Percentiles rank a stretch among this genome's conserved stretches.
Evolutionary conservation across 1,140 invertebrate genomes (phyloP).

Genomic region (Oncopodura yosiiana): DNA sequence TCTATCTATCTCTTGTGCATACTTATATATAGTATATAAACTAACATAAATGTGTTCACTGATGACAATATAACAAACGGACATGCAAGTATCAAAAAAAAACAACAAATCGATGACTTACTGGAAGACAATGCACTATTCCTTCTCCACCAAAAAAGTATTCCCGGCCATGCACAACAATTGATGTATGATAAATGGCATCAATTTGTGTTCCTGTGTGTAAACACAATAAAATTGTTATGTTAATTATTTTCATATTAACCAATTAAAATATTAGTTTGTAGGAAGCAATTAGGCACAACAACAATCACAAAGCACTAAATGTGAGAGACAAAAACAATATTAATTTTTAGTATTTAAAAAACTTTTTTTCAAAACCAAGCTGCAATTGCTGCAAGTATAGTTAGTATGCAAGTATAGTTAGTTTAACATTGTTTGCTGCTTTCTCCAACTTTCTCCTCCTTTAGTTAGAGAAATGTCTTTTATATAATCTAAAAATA

Average conservation of each 20-base stretch:
- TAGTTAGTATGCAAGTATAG: no score
- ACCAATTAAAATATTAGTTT: background rate
- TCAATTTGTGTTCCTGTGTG: constrained; percentile 62
- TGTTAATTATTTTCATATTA: constrained; percentile 14
- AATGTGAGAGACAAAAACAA: background rate
- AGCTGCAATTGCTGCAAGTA: no score
- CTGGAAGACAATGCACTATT: constrained; percentile 65
- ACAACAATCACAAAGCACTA: background rate
- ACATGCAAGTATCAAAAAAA: constrained; percentile 5
- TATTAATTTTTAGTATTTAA: background rate
- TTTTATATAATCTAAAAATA: no score
- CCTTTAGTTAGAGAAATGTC: no score
- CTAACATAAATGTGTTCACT: background rate
- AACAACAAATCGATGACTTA: constrained; percentile 45
- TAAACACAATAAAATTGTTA: constrained; percentile 16
- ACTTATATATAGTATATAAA: background rate
- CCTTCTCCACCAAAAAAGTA: constrained; percentile 75
- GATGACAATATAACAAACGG: background rate
- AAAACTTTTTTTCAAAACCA: no score
- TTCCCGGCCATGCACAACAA: constrained; percentile 74
- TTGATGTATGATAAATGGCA: constrained; percentile 76
- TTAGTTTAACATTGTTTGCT: no score
- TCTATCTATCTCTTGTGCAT: background rate
- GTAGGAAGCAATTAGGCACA: background rate
- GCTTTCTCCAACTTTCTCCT: no score